phyloP scores from a whole-genome alignment of 2,797 vertebrate genomes.

The Coregonus ussuriensis region DNA sequence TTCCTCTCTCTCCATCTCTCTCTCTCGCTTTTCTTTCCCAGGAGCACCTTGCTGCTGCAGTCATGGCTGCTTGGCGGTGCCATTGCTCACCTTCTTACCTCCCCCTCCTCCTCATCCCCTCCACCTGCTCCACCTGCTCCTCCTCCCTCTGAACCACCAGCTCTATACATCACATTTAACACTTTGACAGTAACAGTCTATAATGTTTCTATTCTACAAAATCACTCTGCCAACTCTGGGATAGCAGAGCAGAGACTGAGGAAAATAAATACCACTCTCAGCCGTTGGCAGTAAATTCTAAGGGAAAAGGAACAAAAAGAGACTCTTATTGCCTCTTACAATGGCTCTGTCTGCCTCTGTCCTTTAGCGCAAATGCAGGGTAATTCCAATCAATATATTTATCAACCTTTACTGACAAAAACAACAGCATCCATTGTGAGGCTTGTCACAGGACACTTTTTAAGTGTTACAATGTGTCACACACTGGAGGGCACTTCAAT shows the following conservation, averaged over 20 bases:
- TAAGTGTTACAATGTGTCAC: slow-evolving; percentile 50
- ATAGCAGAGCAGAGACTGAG: slow-evolving; percentile 93
- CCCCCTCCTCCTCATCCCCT: slow-evolving; percentile 66
- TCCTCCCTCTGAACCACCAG: slow-evolving; percentile 72
- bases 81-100: slow-evolving; percentile 78
- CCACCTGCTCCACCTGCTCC: slow-evolving; percentile 59
- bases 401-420: slow-evolving; percentile 58
- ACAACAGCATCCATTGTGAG: slow-evolving; percentile 31
- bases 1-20: not conserved
- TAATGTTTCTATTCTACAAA: slow-evolving; percentile 99
- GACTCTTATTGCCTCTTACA: slow-evolving; percentile 49
- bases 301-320: slow-evolving; percentile 64
- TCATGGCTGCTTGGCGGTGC: slow-evolving; percentile 87
- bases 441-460: slow-evolving; percentile 46
- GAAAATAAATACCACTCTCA: slow-evolving; percentile 95
- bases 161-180: slow-evolving; percentile 99
- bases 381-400: slow-evolving; percentile 63
- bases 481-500: slow-evolving; percentile 65
- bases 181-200: slow-evolving; percentile 99
- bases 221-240: slow-evolving; percentile 97
- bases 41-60: slow-evolving; percentile 89
- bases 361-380: slow-evolving; percentile 52
- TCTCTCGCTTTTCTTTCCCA: slow-evolving; percentile 76
- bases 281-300: slow-evolving; percentile 82
- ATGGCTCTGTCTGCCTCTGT: slow-evolving; percentile 44